Evolutionary conservation across 2,888 invertebrate genomes (phyloP), one percentile per base, ranked within the genome.

Genomic region (Calliphora vomitoria): DNA sequence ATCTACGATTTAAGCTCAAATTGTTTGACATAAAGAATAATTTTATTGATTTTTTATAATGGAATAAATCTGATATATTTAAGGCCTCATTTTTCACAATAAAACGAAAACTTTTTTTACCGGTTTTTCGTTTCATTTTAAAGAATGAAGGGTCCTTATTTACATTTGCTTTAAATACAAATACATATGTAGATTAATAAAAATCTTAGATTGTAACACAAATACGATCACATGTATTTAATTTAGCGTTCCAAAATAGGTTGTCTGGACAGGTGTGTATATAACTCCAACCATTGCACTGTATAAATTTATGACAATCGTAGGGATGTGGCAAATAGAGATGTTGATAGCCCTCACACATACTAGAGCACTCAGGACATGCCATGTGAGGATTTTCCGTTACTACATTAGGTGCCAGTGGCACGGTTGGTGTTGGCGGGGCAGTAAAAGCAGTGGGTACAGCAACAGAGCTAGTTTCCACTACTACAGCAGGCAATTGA

Each of bases 251-350:
- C 90, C 91, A 93, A 44, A 86, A 91, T 25, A 92, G 86, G n/a
- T 85, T 79, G 1, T 44, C 87, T 0, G 91, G 86, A 55, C 93
- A 93, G 1, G 44, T 85, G 1, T 90, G 72, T 53, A 91, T 85
- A 35, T 78, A 85, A 1, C 89, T 89, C 5, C 38, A 71, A 8
- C 90, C 90, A 53, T 91, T 90, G 31, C 93, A 93, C 15, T 90
- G 88, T 71, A 93, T 91, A 25, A 92, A 93, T 78, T 91, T 92
- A 6, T 86, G 90, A 47, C 93, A 93, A 83, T 93, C 91, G 4
- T 81, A 88, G 0, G 93, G 92, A 90, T 92, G 90, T 0, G 91
- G 81, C 0, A 91, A 58, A 80, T 90, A 92, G 0, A 74, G 38
- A 20, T 85, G 86, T 20, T 85, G 35, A 8, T 75, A 31, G 44